Conservation (phyloP, 2,888 invertebrate genomes). For the Drosophila helvetica region DNA sequence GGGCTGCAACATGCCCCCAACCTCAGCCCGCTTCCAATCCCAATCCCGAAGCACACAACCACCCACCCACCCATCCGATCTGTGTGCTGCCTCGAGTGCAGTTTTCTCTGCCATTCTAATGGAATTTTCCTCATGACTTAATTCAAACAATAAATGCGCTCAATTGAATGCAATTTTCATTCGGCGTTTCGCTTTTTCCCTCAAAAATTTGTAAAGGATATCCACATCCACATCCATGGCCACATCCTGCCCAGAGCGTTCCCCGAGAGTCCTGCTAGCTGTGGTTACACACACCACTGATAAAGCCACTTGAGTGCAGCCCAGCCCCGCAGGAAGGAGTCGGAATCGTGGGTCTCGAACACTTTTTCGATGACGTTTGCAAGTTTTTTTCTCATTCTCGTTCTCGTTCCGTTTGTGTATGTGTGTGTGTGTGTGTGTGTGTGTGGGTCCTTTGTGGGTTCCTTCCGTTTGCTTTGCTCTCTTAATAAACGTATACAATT, state of each 20-base stretch:
- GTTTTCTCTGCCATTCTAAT: slow-evolving; percentile 78
- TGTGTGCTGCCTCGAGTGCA: slow-evolving; percentile 52
- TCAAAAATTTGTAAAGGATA: slow-evolving; percentile 66
- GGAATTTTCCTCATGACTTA: slow-evolving; percentile 84
- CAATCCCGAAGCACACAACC: slow-evolving; percentile 2
- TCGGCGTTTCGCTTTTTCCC: slow-evolving; percentile 66
- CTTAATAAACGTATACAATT: slow-evolving; percentile 77
- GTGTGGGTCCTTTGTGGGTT: slow-evolving; percentile 59
- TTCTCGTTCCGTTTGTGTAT: slow-evolving; percentile 21
- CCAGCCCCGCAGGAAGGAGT: slow-evolving; percentile 27
- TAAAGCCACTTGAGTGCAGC: slow-evolving; percentile 81
- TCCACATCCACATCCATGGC: slow-evolving; percentile 40
- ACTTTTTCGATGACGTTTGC: slow-evolving; percentile 78
- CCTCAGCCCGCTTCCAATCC: neutral
- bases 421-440: no score
- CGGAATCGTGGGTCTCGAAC: slow-evolving; percentile 28
- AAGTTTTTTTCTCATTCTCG: slow-evolving; percentile 57
- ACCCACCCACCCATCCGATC: slow-evolving; percentile 35
- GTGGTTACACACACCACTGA: slow-evolving; percentile 71
- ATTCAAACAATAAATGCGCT: slow-evolving; percentile 83
- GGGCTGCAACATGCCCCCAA: slow-evolving; percentile 55
- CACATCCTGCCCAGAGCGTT: slow-evolving; percentile 43
- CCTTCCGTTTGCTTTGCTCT: slow-evolving; percentile 75
- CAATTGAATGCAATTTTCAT: slow-evolving; percentile 82
- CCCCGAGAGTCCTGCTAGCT: slow-evolving; percentile 45